Conservation (phyloP, 2,888 invertebrate species). For the Eupithecia centaureata region DNA sequence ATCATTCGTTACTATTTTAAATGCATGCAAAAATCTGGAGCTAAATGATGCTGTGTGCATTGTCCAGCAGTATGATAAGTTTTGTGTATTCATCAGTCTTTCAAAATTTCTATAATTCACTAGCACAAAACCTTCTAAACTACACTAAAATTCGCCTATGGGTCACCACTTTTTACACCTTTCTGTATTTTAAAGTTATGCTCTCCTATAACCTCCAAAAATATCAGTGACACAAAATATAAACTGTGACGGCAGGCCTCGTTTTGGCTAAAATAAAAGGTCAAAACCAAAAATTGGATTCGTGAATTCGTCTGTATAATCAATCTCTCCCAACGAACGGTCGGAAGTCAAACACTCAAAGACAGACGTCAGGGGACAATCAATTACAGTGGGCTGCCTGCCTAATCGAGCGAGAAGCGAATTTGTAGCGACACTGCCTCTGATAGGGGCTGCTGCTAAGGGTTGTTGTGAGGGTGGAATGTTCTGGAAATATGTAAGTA, state of each 20-base stretch:
- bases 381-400: constrained; percentile 37
- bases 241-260: too few species aligned
- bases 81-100: too few species aligned
- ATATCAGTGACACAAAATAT: too few species aligned
- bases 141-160: too few species aligned
- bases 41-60: too few species aligned
- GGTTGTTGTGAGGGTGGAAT: constrained; percentile 28
- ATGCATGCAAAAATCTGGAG: not conserved
- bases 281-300: constrained; percentile 1
- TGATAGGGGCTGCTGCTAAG: constrained; percentile 45
- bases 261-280: not conserved
- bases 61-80: too few species aligned
- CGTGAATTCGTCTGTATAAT: constrained; percentile 13
- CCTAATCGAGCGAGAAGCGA: constrained; percentile 58
- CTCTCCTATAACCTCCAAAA: too few species aligned
- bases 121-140: too few species aligned
- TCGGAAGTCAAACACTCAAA: constrained; percentile 54
- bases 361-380: constrained; percentile 48
- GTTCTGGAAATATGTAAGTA: constrained; percentile 12
- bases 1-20: too few species aligned
- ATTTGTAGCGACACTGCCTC: constrained; percentile 60
- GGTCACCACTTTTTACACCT: too few species aligned
- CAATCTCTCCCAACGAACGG: constrained; percentile 39
- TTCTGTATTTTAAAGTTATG: too few species aligned
- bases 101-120: too few species aligned